Percentiles rank a stretch among this genome's conserved stretches.
Conservation (phyloP, 2,797 vertebrate genomes). For the Synanceia verrucosa region DNA sequence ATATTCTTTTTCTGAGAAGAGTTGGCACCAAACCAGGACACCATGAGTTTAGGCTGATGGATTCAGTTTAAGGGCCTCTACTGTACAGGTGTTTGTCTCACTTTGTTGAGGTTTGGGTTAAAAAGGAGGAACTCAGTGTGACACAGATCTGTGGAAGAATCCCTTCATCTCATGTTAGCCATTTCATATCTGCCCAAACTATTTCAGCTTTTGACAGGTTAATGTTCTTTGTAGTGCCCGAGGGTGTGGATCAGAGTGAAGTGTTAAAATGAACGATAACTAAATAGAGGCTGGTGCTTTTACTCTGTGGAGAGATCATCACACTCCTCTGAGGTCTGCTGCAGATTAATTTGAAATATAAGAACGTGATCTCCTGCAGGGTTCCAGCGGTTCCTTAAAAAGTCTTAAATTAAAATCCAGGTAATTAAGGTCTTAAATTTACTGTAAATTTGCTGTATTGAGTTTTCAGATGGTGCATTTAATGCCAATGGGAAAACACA, state of each 20-base stretch:
- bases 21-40: constrained; percentile 24
- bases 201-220: constrained; percentile 38
- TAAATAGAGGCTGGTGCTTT: constrained; percentile 23
- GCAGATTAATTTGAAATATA: constrained; percentile 38
- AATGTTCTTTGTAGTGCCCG: constrained; percentile 21
- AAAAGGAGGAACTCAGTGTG: constrained; percentile 20
- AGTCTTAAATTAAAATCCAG: no score
- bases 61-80: no score
- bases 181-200: constrained; percentile 49
- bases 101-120: constrained; percentile 8
- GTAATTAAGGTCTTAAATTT: no score
- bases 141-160: constrained; percentile 30
- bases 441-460: no score
- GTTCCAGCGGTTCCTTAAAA: no score
- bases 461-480: no score
- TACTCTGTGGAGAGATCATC: constrained; percentile 41
- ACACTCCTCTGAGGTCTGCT: constrained; percentile 21
- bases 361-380: constrained; percentile 19
- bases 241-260: constrained; percentile 60
- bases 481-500: no score
- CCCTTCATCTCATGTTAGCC: constrained; percentile 49
- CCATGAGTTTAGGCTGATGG: constrained; percentile 22
- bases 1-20: constrained; percentile 26
- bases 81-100: constrained; percentile 11
- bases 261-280: constrained; percentile 50